These are phyloP conservation scores for Thelaira solivaga DNA, from an alignment of 2,888 invertebrate species.

Conservation along the genomic window DNA sequence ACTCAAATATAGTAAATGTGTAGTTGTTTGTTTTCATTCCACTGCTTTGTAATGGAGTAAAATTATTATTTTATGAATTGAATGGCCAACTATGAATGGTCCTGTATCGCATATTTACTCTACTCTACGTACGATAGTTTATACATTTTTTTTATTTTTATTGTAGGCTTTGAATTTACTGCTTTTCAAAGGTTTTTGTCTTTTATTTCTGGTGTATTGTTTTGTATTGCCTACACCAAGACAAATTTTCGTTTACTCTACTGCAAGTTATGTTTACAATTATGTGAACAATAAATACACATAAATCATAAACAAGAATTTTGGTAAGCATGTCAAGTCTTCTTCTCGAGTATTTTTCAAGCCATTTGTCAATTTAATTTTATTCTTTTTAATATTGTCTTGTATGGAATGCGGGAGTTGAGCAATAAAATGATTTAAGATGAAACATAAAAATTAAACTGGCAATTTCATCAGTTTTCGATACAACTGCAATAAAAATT, in stretches of 20 bases:
- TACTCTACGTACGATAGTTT: not conserved
- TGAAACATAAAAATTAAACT: not conserved
- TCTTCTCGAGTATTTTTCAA: conserved; percentile 2
- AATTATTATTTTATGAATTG: conserved; percentile 39
- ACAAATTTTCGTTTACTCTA: conserved; percentile 25
- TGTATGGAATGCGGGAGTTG: conserved; percentile 32
- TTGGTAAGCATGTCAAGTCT: not conserved
- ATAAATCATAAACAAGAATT: conserved; percentile 42
- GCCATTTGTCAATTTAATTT: conserved; percentile 48
- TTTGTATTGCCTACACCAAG: conserved; percentile 17
- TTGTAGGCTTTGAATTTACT: conserved; percentile 12
- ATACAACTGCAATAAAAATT: not conserved
- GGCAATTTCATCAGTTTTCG: not conserved
- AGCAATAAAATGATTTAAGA: not conserved
- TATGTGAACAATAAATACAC: conserved; percentile 16
- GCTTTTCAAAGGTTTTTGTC: not conserved
- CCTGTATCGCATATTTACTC: not conserved
- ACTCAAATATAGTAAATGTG: conserved; percentile 26
- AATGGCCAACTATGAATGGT: conserved; percentile 9
- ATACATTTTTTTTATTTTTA: not conserved
- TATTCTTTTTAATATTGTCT: conserved; percentile 20
- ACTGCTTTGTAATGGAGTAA: conserved; percentile 13
- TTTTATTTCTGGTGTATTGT: not conserved
- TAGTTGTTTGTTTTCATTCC: not conserved
- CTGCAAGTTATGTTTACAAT: conserved; percentile 27